Base-by-base conservation (phyloP, 2,797 vertebrate genomes). In the Erpetoichthys calabaricus region DNA sequence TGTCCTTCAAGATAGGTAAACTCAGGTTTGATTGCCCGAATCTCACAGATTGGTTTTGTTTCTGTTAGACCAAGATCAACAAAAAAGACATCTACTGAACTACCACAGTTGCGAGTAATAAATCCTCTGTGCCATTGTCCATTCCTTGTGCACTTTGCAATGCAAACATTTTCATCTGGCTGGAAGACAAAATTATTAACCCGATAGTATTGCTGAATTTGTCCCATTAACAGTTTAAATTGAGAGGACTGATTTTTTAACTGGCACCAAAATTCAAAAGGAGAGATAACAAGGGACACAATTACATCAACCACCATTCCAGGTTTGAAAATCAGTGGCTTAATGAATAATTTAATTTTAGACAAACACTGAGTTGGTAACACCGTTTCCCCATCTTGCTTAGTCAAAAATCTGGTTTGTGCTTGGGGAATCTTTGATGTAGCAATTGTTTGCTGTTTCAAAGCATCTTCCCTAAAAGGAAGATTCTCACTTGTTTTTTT, bases 221-320 rank as follows among this genome's bases (percentile, higher is more conserved):
- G 63, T 42, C 71, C 63, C 90, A 94, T 95, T 57, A 97, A 70
- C 47, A 74, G 65, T 42, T 82, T 71, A 62, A 98, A 74, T 54
- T 77, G 70, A 47, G 68, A 65, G 60, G 74, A 51, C 7, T 77
- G 81, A 55, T 69, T 74, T 7, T 66, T 69, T 52, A 75, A 67
- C 66, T 91, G 91, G 70, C 94, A 97, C 69, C 85, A 97, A 71
- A 98, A 93, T 61, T 91, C 79, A 47, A 72, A 78, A 56, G 85
- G 87, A 6, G 91, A 86, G 61, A 51, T 70, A 49, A 83, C 50
- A 51, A 64, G 70, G 46, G 80, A 84, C 68, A 87, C 91, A 3
- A 57, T 59, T 3, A 96, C 89, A 59, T 79, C 58, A 7, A 91
- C 60, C 64, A 86, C 67, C 66, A 61, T 62, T 56, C 91, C 92